phyloP scores from a whole-genome alignment of 2,113 vertebrate genomes.

The Percina caprodes region DNA sequence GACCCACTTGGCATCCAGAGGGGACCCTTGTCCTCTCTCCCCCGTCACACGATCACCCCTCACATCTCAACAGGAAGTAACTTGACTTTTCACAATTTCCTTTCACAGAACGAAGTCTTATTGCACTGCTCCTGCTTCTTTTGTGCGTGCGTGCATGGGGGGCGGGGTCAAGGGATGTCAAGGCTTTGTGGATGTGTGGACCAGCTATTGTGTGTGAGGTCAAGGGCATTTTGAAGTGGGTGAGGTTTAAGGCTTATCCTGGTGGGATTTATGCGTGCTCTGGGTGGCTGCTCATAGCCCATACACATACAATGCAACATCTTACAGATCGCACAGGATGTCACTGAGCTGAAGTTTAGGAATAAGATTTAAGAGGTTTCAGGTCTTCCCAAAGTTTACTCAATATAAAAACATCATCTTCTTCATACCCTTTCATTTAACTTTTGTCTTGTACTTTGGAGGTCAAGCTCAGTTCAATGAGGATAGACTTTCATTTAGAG shows the following conservation, averaged over 20 bases:
- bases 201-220: conserved; percentile 50
- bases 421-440: not conserved
- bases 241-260: conserved; percentile 61
- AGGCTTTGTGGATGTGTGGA: conserved; percentile 25
- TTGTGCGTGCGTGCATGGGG: not conserved
- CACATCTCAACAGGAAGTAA: conserved; percentile 53
- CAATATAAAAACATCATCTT: conserved; percentile 21
- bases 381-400: conserved; percentile 23
- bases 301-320: conserved; percentile 19
- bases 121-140: conserved; percentile 16
- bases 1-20: conserved; percentile 61
- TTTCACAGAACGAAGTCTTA: conserved; percentile 28
- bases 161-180: not conserved
- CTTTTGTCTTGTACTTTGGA: not conserved
- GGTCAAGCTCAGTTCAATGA: not conserved
- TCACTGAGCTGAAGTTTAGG: conserved; percentile 13
- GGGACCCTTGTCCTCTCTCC: conserved; percentile 10
- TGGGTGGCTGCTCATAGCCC: conserved; percentile 32
- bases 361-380: not conserved
- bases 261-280: conserved; percentile 48
- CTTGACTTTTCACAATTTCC: conserved; percentile 50
- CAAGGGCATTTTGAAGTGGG: conserved; percentile 60
- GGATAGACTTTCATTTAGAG: too few relatives aligned
- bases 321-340: conserved; percentile 12
- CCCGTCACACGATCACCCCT: conserved; percentile 8